A percentile compares a stretch with the other conserved stretches of the same genome.
Evolutionary conservation across 2,113 vertebrate genomes (phyloP).

Genomic region (Corythornis cristatus): DNA sequence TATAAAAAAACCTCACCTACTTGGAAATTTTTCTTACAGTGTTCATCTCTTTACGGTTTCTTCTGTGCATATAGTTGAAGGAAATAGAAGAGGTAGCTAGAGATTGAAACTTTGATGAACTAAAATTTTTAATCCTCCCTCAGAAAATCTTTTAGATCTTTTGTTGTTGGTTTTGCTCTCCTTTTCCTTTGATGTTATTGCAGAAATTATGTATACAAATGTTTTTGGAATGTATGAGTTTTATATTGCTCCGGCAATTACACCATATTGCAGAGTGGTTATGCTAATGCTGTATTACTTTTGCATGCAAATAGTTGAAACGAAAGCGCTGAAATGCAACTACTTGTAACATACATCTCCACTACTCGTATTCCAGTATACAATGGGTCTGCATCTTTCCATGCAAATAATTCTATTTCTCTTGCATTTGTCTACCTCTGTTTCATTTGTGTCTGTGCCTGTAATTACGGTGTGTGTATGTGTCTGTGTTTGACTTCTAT

Average conservation of each 20-base stretch:
- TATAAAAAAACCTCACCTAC: not conserved
- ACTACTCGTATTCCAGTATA: not conserved
- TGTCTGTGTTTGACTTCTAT: not conserved
- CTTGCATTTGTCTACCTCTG: not conserved
- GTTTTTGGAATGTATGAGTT: not conserved
- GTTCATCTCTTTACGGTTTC: not conserved
- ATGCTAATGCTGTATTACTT: conserved; percentile 56
- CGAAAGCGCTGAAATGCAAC: not conserved
- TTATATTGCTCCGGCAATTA: conserved; percentile 44
- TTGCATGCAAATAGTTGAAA: conserved; percentile 67
- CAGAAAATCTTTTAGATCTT: conserved; percentile 37
- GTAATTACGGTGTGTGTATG: fast-evolving
- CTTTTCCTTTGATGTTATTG: not conserved
- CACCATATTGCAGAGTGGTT: conserved; percentile 53
- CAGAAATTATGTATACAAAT: conserved; percentile 29
- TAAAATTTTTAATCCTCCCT: conserved; percentile 3
- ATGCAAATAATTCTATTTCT: not conserved
- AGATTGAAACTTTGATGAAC: not conserved
- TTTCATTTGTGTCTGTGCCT: not conserved
- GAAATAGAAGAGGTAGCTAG: not conserved
- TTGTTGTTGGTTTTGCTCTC: not conserved
- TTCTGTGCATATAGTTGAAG: not conserved
- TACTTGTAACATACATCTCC: not conserved
- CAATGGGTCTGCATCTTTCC: not conserved
- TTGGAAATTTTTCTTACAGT: not conserved